Evolutionary conservation across 1,140 invertebrate species (phyloP).

Genomic region (Drosophila ficusphila): DNA sequence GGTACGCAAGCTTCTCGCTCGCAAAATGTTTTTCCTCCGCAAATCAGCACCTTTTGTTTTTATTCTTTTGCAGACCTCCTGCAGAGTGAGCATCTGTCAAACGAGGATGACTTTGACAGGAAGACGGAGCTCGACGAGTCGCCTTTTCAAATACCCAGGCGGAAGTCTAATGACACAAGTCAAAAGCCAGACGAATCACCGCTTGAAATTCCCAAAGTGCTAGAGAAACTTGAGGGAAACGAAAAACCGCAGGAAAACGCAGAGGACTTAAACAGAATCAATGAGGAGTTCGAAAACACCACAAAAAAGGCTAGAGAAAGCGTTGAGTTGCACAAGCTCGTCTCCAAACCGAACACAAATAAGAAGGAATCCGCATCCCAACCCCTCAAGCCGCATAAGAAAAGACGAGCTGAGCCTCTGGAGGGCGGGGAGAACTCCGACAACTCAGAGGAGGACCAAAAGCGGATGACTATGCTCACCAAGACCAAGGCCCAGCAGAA

Average conservation of each 20-base stretch:
- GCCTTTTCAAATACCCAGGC: not conserved
- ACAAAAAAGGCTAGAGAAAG: not conserved
- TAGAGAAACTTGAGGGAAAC: not conserved
- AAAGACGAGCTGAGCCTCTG: not conserved
- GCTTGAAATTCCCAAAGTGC: not conserved
- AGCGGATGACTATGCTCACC: conserved; percentile 6
- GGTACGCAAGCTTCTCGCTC: no score
- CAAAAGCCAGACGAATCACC: not conserved
- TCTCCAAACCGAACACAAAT: not conserved
- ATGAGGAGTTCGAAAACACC: not conserved
- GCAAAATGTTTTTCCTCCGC: not conserved
- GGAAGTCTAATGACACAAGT: not conserved
- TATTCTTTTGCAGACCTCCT: not conserved
- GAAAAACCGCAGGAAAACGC: not conserved
- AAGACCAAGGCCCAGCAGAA: conserved; percentile 68
- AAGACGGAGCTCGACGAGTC: not conserved
- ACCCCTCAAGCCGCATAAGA: not conserved
- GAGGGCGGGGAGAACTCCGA: not conserved
- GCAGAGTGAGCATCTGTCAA: not conserved
- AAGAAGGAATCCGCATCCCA: not conserved
- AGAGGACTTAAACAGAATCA: no score
- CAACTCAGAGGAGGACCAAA: not conserved
- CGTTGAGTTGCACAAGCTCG: not conserved
- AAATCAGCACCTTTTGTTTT: not conserved
- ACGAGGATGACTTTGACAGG: not conserved